These are phyloP conservation scores for Zingel zingel DNA, from an alignment of 2,113 vertebrate species.

Conservation along the genomic window DNA sequence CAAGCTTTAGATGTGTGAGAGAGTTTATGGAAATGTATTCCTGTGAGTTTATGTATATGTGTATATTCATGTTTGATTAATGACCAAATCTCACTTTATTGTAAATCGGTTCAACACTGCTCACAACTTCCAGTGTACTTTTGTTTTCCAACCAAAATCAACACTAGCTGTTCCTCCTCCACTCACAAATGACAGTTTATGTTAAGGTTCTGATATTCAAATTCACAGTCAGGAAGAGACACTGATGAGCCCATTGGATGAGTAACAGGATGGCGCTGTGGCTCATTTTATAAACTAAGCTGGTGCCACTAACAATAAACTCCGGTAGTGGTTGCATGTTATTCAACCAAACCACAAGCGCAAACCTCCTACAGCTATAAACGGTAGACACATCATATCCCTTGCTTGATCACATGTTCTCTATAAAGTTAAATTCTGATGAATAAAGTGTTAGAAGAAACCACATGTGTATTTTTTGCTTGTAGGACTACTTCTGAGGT, in stretches of 20 bases:
- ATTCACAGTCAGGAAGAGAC: conserved; percentile 30
- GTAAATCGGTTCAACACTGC: conserved; percentile 6
- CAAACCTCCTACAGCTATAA: conserved; percentile 53
- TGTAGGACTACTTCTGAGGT: conserved; percentile 26
- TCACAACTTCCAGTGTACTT: conserved; percentile 6
- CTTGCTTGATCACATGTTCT: conserved; percentile 41
- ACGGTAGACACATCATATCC: conserved; percentile 41
- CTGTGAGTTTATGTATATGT: neutral
- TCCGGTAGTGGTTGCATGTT: conserved; percentile 45
- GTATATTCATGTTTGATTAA: conserved; percentile 22
- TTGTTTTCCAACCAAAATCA: conserved; percentile 28
- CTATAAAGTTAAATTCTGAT: conserved; percentile 32
- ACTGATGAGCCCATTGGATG: conserved; percentile 28
- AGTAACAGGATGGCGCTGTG: conserved; percentile 40
- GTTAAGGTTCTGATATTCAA: conserved; percentile 41
- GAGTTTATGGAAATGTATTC: neutral
- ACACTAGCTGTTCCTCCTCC: conserved; percentile 15
- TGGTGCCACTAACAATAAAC: conserved; percentile 61
- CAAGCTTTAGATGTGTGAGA: conserved; percentile 5
- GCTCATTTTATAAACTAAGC: conserved; percentile 36
- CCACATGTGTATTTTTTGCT: conserved; percentile 30
- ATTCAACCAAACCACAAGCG: conserved; percentile 49
- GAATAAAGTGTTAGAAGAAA: conserved; percentile 35
- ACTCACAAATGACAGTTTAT: conserved; percentile 31
- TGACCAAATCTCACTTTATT: conserved; percentile 13